phyloP scores from a whole-genome alignment of 2,113 vertebrate genomes.

The Semnornis frantzii region DNA sequence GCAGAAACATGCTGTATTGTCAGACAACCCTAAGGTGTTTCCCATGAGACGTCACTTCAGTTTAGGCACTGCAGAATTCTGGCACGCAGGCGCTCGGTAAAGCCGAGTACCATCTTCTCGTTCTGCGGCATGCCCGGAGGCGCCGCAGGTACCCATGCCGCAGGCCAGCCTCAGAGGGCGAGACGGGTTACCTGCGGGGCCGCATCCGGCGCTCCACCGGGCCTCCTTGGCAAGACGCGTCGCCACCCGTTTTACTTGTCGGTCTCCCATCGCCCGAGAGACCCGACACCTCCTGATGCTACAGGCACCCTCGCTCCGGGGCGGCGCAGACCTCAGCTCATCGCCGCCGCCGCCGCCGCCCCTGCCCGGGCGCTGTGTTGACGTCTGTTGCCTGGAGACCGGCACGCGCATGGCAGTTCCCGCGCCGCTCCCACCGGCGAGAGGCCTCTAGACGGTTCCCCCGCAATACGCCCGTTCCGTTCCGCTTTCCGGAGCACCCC shows the following conservation, averaged over 20 bases:
- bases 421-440: neutral
- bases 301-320: neutral
- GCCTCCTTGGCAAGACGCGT: neutral
- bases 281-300: neutral
- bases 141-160: accelerated
- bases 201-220: neutral
- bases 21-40: neutral
- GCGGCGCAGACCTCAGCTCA: neutral
- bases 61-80: neutral
- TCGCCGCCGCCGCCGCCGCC: neutral
- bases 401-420: neutral
- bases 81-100: neutral
- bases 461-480: accelerated
- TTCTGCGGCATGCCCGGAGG: neutral
- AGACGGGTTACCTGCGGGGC: neutral
- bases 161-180: neutral
- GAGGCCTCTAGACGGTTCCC: neutral
- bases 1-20: neutral
- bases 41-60: neutral
- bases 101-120: neutral
- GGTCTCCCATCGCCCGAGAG: neutral
- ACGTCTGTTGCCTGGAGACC: slow-evolving; percentile 22
- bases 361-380: neutral
- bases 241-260: neutral
- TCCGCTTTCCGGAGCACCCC: neutral